Base-by-base conservation (phyloP, 2,797 vertebrate species). In the Bradypus variegatus region DNA sequence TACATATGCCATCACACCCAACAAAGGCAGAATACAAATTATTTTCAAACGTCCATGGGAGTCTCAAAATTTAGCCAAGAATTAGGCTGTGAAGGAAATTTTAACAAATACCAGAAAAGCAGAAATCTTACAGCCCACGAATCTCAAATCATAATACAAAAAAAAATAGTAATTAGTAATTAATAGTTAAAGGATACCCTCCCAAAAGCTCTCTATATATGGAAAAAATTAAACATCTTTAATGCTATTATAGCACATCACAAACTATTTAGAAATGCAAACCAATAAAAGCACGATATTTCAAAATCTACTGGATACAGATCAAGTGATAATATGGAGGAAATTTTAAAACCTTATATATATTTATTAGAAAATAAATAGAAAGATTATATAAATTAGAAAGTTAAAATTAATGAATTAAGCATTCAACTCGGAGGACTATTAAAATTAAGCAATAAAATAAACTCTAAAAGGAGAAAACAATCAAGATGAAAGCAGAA, bases 401-500 rank as follows among this genome's bases (percentile, higher is more conserved):
- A 88, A 78, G 29, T 29, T 86, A 90, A 94, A 90, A 58, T 50
- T 5, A 94, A 58, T 45, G 67, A 89, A 86, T 58, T 75, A 92
- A 82, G 8, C 23, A 65, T 88, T 94, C 81, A 76, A 55, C 83
- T 83, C 15, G 64, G n/a, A 82, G 16, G 88, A 73, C 23, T 62
- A 33, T 1, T 10, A 8, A 7, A 2, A 4, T 45, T 45, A 21
- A 16, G 33, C 8, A 38, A 38, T 33, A 23, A 83, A 79, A 88
- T 45, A 92, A 93, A 10, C 21, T 21, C 29, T 55, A 77, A 64
- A 92, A 84, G 9, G 33, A 83, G 21, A 15, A 85, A 80, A 84
- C 33, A 88, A 55, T 93, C 65, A 83, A 29, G 38, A 86, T 53
- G 36, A 81, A 83, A 90, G 27, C 15, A 87, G 55, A 67, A 79